A percentile compares a stretch with the other conserved stretches of the same genome.
Evolutionary conservation across 2,113 vertebrate genomes (phyloP).

Genomic region (Pseudorhombus dupliciocellatus): DNA sequence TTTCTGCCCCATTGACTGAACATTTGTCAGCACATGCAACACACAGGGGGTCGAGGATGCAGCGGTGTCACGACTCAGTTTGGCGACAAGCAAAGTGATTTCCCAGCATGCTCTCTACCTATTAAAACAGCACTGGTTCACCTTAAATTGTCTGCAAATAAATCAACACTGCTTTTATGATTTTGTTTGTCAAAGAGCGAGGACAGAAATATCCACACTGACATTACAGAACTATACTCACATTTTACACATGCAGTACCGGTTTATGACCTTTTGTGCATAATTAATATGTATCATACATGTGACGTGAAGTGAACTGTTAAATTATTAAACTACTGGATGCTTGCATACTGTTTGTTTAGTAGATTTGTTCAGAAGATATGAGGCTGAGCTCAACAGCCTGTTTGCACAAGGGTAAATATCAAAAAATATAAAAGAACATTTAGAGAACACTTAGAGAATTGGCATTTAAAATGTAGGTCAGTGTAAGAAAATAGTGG

Average conservation of each 20-base stretch:
- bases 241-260: no score
- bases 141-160: neutral
- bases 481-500: neutral
- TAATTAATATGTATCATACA: no score
- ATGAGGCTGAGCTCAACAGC: neutral
- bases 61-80: constrained; percentile 43
- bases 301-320: no score
- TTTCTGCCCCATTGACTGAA: constrained; percentile 19
- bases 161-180: neutral
- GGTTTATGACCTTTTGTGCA: no score
- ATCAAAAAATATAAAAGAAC: neutral
- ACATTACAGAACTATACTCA: no score
- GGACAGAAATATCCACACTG: no score
- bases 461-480: neutral
- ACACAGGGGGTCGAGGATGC: constrained; percentile 7
- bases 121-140: constrained; percentile 1
- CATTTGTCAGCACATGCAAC: neutral
- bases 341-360: no score
- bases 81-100: constrained; percentile 30
- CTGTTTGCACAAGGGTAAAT: neutral
- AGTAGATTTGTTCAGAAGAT: neutral
- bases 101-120: constrained; percentile 14
- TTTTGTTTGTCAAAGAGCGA: neutral
- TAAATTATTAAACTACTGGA: no score
- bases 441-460: neutral